phyloP scores from a whole-genome alignment of 2,888 invertebrate genomes.

The Trichopria drosophilae region DNA sequence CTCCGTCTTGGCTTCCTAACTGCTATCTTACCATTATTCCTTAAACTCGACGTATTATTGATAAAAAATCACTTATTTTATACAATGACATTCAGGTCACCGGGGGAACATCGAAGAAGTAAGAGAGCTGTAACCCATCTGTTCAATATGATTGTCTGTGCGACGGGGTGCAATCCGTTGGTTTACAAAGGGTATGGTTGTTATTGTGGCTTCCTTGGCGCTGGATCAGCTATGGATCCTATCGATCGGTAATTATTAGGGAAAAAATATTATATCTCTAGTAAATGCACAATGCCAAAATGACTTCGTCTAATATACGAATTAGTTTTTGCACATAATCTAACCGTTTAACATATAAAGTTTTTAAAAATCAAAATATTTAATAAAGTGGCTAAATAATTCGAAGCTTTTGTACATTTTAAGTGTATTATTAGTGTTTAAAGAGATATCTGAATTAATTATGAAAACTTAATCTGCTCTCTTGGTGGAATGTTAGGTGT shows the following conservation, averaged over 20 bases:
- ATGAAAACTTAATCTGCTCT: no score
- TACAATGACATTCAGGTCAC: no score
- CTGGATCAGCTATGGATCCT: slow-evolving; percentile 76
- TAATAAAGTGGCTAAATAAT: neutral
- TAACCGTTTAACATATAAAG: neutral
- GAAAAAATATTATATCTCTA: neutral
- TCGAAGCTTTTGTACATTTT: no score
- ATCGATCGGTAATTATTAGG: slow-evolving; percentile 69
- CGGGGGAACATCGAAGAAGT: slow-evolving; percentile 59
- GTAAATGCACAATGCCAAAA: neutral
- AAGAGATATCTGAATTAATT: no score
- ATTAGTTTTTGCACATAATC: neutral
- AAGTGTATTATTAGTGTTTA: no score
- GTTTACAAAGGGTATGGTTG: slow-evolving; percentile 87
- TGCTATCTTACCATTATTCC: no score
- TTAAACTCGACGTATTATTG: no score
- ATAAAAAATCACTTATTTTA: no score
- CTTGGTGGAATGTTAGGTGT: slow-evolving; percentile 59
- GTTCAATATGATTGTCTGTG: slow-evolving; percentile 84
- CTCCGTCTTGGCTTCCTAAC: no score
- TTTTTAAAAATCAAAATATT: neutral
- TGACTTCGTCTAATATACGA: neutral
- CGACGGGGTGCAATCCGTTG: slow-evolving; percentile 82
- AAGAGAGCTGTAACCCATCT: slow-evolving; percentile 78
- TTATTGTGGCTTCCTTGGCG: slow-evolving; percentile 85